Evolutionary conservation across 2,888 invertebrate genomes (phyloP).

Genomic region (Lamellibrachia columna): DNA sequence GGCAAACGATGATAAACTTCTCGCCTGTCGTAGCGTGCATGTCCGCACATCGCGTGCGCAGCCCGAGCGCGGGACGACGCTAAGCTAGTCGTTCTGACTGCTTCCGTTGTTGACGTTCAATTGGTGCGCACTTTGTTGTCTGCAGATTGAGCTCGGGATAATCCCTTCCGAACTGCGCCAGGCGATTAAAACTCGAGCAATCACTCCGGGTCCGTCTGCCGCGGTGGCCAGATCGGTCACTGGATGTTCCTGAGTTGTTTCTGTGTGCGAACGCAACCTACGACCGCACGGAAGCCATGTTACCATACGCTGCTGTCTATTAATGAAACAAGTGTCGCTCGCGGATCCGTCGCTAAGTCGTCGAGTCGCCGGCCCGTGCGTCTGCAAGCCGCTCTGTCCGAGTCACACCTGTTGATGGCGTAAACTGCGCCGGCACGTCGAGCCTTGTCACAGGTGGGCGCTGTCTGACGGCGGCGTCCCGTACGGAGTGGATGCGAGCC

Average conservation of each 20-base stretch:
- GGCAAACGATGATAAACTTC: not conserved
- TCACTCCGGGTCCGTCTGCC: not conserved
- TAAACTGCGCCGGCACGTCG: not conserved
- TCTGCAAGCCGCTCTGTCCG: not conserved
- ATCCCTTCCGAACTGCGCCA: not conserved
- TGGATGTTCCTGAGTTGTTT: not conserved
- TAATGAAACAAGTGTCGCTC: not conserved
- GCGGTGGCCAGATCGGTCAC: not conserved
- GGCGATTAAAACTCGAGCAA: constrained; percentile 4
- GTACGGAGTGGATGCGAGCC: not conserved
- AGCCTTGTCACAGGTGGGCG: not conserved
- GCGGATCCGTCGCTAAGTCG: not conserved
- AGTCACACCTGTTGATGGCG: not conserved
- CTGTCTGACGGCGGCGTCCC: not conserved
- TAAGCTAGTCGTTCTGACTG: not conserved
- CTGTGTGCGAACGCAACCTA: not conserved
- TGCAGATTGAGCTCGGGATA: not conserved
- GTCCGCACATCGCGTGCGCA: not conserved
- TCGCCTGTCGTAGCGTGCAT: not conserved
- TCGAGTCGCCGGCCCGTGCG: not conserved
- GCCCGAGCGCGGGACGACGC: not conserved
- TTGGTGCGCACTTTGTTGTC: not conserved
- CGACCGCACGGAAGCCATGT: not conserved
- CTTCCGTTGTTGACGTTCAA: not conserved
- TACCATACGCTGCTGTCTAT: not conserved